Conservation (phyloP, 2,113 vertebrate genomes). For the Stomatorhinus ivindoensis region DNA sequence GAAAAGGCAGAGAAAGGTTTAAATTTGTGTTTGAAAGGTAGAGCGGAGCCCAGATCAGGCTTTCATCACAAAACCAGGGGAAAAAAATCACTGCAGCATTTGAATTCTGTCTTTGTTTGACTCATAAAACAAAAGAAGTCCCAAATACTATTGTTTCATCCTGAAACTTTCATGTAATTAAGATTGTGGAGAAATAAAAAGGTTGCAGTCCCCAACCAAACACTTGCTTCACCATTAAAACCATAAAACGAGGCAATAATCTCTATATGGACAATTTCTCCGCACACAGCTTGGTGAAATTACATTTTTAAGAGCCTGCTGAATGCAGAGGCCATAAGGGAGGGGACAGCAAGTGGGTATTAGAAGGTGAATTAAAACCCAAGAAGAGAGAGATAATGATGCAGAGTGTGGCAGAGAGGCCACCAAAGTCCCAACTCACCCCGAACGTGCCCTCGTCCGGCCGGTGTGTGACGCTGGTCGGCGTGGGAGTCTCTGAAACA, state of each 20-base stretch:
- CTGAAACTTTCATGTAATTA: slow-evolving; percentile 11
- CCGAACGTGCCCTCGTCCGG: slow-evolving; percentile 84
- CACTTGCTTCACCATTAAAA: slow-evolving; percentile 16
- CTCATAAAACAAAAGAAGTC: background rate
- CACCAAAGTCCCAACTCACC: slow-evolving; percentile 59
- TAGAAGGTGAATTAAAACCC: background rate
- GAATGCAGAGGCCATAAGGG: slow-evolving; percentile 37
- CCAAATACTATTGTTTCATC: background rate
- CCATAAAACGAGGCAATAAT: slow-evolving; percentile 34
- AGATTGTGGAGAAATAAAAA: slow-evolving; percentile 1
- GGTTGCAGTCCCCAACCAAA: background rate
- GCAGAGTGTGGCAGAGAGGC: background rate
- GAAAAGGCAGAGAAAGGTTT: background rate
- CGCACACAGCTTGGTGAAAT: slow-evolving; percentile 36
- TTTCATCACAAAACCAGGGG: background rate
- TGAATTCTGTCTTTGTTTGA: background rate
- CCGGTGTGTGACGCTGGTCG: slow-evolving; percentile 76
- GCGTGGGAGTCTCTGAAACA: slow-evolving; percentile 60
- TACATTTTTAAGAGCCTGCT: slow-evolving; percentile 37
- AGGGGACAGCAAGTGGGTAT: slow-evolving; percentile 22
- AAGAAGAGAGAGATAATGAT: background rate
- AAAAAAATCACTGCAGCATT: background rate
- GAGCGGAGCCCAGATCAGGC: background rate
- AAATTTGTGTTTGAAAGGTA: slow-evolving; percentile 7
- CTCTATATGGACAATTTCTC: slow-evolving; percentile 43